Evolutionary conservation across 2,797 vertebrate genomes (phyloP).

Genomic region (Crax fasciolata): DNA sequence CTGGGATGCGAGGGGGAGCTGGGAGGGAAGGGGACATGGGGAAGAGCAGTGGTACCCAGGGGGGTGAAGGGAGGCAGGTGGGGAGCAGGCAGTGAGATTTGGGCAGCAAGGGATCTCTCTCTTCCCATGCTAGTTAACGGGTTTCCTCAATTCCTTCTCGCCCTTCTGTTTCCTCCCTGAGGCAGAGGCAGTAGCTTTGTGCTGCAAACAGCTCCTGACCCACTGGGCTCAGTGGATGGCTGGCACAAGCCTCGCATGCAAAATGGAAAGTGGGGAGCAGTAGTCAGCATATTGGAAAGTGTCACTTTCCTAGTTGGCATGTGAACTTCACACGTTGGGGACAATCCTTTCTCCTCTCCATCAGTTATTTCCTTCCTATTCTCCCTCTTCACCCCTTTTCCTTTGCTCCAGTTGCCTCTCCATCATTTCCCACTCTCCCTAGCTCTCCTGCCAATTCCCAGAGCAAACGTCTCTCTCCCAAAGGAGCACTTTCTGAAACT

Average conservation of each 20-base stretch:
- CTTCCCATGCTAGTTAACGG: neutral
- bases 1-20: fast-evolving
- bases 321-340: fast-evolving
- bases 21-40: neutral
- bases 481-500: conserved; percentile 54
- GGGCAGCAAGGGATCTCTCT: neutral
- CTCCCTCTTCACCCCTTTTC: neutral
- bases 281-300: neutral
- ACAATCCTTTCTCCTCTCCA: neutral
- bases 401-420: neutral
- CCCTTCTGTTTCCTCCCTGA: neutral
- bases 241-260: neutral
- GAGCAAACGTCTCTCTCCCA: neutral
- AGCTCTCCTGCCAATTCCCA: neutral
- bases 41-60: neutral
- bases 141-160: neutral
- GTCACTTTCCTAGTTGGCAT: neutral
- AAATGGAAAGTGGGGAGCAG: neutral
- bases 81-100: neutral
- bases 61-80: neutral
- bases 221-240: neutral
- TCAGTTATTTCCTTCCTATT: neutral
- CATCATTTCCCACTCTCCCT: neutral
- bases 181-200: neutral
- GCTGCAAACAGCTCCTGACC: neutral